Conservation (phyloP, 2,113 vertebrate genomes). For the Dicaeum eximium region DNA sequence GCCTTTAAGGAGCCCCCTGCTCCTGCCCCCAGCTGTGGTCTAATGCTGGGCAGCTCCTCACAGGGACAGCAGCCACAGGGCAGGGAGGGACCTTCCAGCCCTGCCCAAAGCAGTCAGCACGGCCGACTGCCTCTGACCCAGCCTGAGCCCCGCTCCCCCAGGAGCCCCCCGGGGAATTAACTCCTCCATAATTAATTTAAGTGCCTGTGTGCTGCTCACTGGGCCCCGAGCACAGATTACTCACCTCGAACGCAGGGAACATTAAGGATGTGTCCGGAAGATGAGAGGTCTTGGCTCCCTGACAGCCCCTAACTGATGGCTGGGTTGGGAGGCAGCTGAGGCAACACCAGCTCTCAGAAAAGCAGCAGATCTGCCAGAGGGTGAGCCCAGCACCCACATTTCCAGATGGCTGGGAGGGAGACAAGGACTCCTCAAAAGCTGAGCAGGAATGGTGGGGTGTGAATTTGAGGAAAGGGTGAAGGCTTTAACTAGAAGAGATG, state of each 20-base stretch:
- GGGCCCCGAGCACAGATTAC: background rate
- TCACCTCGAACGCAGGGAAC: background rate
- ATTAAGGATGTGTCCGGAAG: background rate
- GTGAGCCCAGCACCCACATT: background rate
- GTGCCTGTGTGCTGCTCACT: background rate
- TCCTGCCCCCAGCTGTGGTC: background rate
- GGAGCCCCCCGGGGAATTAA: background rate
- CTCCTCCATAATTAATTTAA: background rate
- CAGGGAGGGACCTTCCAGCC: background rate
- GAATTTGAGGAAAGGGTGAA: background rate
- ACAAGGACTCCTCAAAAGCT: background rate
- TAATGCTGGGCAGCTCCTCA: background rate
- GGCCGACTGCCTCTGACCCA: fast-evolving
- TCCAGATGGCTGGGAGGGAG: background rate
- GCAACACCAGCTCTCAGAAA: background rate
- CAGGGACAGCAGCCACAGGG: background rate
- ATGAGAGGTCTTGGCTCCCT: background rate
- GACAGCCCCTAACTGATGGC: background rate
- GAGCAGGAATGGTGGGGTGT: background rate
- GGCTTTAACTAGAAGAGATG: background rate
- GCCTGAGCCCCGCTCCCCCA: background rate
- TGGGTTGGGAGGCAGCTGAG: background rate
- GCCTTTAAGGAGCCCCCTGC: background rate
- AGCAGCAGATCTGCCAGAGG: background rate
- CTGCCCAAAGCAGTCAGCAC: background rate